Base-by-base conservation (phyloP, 1,140 invertebrate species). In the Zaprionus taronus region DNA sequence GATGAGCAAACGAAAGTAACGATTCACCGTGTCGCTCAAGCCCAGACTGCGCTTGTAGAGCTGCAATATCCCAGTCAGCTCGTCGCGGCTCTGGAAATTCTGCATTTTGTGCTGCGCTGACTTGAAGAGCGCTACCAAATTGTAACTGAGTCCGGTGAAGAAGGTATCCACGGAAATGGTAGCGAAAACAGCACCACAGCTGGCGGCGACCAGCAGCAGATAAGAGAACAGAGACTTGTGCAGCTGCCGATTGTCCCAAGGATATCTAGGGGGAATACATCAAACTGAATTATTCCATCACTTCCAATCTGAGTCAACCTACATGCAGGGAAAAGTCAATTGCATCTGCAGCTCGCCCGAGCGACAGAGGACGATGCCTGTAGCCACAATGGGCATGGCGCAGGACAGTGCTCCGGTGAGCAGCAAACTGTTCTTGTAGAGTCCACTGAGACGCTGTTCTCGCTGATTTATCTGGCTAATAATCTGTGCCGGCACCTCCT, bases 121-220 rank as follows among this genome's bases (percentile, higher is more conserved):
- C 47, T 72, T 83, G 20, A 83, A 83, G 20, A 83, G 66, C 17
- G 81, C 81, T 1, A 77, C 79, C 44, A 83, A 20, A 15, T 83
- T 83, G 67, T 70, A 79, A 20, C 76, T 79, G 6, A 83, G 66
- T 1, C 67, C 73, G 7, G 70, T 72, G 38, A 83, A 77, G 0
- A 83, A 67, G 2, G 80, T 83, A 9, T 83, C 81, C 44, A 79
- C 24, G 15, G 77, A 80, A 7, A 83, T 63, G 14, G 80, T 72
- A 0, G 80, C 53, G 2, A 72, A 3, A 0, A 83, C 67, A 28
- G 65, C 75, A 0, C 71, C 76, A 15, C 64, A 75, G 9, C 53
- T 75, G 49, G 80, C 80, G 22, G 36, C 65, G 1, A 65, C 44
- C n/a, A 72, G 26, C 38, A 72, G 67, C 1, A 22, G 15, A 34